phyloP scores from a whole-genome alignment of 2,113 vertebrate species.

The Antennarius striatus region DNA sequence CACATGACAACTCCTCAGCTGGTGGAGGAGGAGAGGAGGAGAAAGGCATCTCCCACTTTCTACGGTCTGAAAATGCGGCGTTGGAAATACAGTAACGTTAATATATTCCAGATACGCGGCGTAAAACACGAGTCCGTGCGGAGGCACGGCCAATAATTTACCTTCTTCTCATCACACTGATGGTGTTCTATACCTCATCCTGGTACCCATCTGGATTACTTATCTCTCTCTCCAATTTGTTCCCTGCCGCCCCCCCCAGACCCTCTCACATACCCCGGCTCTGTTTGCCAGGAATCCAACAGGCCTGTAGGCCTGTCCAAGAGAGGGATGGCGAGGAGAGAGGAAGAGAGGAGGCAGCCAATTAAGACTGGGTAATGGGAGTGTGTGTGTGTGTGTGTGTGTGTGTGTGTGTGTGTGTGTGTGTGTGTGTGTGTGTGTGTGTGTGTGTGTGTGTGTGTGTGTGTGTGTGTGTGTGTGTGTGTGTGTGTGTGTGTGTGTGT shows the following conservation, averaged over 20 bases:
- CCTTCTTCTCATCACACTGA: conserved; percentile 34
- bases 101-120: conserved; percentile 22
- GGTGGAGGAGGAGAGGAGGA: conserved; percentile 34
- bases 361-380: conserved; percentile 71
- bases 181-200: conserved; percentile 50
- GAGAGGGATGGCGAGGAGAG: conserved; percentile 57
- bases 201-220: conserved; percentile 51
- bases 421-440: neutral
- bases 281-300: conserved; percentile 61
- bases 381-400: conserved; percentile 4
- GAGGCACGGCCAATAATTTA: conserved; percentile 31
- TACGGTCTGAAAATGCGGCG: conserved; percentile 28
- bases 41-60: conserved; percentile 46
- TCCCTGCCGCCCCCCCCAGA: conserved; percentile 61
- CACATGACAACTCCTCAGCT: conserved; percentile 71
- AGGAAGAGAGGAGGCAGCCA: conserved; percentile 63
- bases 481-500: no score
- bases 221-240: conserved; percentile 58
- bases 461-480: neutral
- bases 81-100: conserved; percentile 30
- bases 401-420: conserved; percentile 6
- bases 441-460: conserved; percentile 3
- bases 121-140: conserved; percentile 25
- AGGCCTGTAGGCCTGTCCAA: conserved; percentile 70
- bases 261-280: conserved; percentile 53